phyloP scores from a whole-genome alignment of 2,888 invertebrate genomes.

The Dione juno region DNA sequence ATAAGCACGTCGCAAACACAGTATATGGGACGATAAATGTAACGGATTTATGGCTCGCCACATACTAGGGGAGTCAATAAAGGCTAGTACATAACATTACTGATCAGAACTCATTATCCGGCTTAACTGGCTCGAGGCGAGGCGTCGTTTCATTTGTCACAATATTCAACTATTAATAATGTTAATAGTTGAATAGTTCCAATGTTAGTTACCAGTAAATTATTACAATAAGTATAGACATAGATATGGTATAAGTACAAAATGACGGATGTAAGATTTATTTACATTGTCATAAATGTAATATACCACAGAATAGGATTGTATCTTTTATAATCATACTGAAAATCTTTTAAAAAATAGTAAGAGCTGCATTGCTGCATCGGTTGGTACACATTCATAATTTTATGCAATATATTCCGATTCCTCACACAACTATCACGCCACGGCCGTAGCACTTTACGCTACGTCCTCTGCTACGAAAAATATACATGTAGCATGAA shows the following conservation, averaged over 20 bases:
- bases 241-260: neutral
- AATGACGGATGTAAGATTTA: neutral
- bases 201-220: neutral
- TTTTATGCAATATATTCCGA: too few relatives aligned
- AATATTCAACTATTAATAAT: slow-evolving; percentile 14
- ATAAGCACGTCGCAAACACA: slow-evolving; percentile 10
- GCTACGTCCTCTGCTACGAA: slow-evolving; percentile 7
- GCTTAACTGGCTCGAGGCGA: slow-evolving; percentile 23
- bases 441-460: neutral
- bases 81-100: slow-evolving; percentile 15
- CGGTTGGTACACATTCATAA: too few relatives aligned
- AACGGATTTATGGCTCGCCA: slow-evolving; percentile 23
- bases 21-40: slow-evolving; percentile 12
- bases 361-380: too few relatives aligned
- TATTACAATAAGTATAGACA: neutral
- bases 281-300: too few relatives aligned
- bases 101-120: slow-evolving; percentile 22
- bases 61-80: slow-evolving; percentile 21
- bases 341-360: too few relatives aligned
- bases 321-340: too few relatives aligned
- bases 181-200: neutral
- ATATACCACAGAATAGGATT: too few relatives aligned
- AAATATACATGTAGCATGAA: neutral
- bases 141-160: slow-evolving; percentile 28
- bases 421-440: neutral